These are phyloP conservation scores for Gila orcuttii DNA, from an alignment of 2,113 vertebrate species.

Conservation along the genomic window DNA sequence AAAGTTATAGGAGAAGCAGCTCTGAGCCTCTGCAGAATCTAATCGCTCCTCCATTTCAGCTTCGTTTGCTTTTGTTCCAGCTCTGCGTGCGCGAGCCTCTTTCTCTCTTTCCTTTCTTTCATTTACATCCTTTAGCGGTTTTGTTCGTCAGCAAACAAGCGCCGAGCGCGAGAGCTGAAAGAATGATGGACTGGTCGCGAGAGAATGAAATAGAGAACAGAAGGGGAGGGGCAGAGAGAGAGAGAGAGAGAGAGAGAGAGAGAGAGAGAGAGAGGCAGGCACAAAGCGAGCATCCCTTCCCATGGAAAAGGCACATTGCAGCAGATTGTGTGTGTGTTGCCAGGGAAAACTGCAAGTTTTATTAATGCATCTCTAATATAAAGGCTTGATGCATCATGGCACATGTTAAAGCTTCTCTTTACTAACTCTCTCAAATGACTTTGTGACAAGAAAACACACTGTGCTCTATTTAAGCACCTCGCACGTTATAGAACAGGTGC, in stretches of 20 bases:
- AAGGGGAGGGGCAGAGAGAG: constrained; percentile 43
- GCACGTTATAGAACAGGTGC: too few species aligned
- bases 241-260: constrained; percentile 7
- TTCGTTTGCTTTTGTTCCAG: constrained; percentile 60
- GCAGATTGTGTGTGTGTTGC: constrained; percentile 22
- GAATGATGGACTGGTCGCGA: constrained; percentile 5
- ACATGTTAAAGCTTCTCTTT: not conserved
- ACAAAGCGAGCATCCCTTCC: constrained; percentile 55
- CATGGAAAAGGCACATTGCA: constrained; percentile 61
- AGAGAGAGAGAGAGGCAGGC: constrained; percentile 2
- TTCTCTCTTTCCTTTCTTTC: not conserved
- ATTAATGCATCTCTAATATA: not conserved
- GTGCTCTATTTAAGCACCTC: not conserved
- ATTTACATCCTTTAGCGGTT: constrained; percentile 48
- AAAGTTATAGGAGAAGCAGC: constrained; percentile 5
- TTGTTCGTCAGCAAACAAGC: constrained; percentile 28
- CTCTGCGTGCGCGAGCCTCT: constrained; percentile 51
- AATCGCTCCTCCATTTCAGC: constrained; percentile 54
- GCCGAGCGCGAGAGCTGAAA: constrained; percentile 33
- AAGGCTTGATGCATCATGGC: not conserved
- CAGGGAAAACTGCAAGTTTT: not conserved
- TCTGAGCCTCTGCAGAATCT: constrained; percentile 56
- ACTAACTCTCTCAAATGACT: not conserved
- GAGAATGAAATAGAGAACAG: constrained; percentile 28
- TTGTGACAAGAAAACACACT: not conserved